Conservation (phyloP, 1,140 invertebrate species). For the Protaetia brevitarsis region DNA sequence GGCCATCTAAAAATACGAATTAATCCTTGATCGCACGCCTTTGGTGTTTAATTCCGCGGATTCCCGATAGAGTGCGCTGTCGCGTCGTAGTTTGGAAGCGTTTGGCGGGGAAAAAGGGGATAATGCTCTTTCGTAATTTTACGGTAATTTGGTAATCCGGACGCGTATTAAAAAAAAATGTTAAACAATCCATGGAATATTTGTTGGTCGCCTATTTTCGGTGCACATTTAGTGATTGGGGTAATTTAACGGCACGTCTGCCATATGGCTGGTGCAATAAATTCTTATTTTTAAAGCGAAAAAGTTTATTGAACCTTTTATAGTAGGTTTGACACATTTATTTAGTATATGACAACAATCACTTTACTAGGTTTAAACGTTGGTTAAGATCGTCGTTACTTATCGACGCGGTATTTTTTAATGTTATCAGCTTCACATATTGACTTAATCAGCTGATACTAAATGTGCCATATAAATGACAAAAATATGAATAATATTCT, state of each 20-base stretch:
- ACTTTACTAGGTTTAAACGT: no score
- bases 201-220: neutral
- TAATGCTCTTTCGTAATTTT: no score
- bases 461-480: no score
- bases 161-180: neutral
- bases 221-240: neutral
- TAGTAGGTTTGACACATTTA: neutral
- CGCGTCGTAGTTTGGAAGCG: neutral
- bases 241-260: neutral
- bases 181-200: neutral
- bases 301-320: neutral
- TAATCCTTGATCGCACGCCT: neutral
- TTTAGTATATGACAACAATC: no score
- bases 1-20: constrained; percentile 5
- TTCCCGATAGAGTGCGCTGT: neutral
- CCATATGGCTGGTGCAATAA: neutral
- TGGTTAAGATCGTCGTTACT: no score
- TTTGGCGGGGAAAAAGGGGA: no score
- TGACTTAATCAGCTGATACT: no score
- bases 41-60: neutral
- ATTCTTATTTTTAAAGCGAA: neutral
- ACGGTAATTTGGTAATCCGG: neutral
- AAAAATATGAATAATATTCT: no score
- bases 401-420: no score
- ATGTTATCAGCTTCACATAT: no score